phyloP scores from a whole-genome alignment of 2,888 invertebrate species.

The Calliopum simillimum region DNA sequence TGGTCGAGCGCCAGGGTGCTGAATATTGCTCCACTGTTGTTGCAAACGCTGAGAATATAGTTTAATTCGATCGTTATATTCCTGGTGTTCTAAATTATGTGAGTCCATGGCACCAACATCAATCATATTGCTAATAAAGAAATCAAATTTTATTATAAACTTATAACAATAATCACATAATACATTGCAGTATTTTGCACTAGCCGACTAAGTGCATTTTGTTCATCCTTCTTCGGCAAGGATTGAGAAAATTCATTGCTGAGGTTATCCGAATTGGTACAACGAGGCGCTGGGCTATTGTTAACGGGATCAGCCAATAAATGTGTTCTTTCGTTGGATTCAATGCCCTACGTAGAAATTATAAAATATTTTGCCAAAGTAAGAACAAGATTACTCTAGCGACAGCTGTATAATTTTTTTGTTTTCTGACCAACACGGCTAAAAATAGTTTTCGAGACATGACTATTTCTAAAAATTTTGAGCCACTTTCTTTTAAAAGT shows the following conservation, averaged over 20 bases:
- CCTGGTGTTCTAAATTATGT: constrained; percentile 88
- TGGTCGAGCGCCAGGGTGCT: constrained; percentile 57
- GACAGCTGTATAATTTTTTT: too few species aligned
- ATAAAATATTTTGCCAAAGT: too few species aligned
- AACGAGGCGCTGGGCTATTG: constrained; percentile 78
- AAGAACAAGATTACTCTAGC: neutral
- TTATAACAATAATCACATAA: constrained; percentile 45
- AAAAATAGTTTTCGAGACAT: too few species aligned
- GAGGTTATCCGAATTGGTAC: constrained; percentile 79
- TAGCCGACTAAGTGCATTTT: constrained; percentile 89
- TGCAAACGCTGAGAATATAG: constrained; percentile 74
- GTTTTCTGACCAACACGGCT: too few species aligned
- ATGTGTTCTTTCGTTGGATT: constrained; percentile 80
- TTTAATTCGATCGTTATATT: constrained; percentile 85
- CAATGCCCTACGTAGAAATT: constrained; percentile 57
- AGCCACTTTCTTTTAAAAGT: too few species aligned
- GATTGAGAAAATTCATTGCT: constrained; percentile 74
- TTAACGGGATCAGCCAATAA: constrained; percentile 82
- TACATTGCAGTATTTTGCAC: constrained; percentile 92
- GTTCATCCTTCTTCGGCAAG: constrained; percentile 86
- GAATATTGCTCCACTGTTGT: constrained; percentile 68
- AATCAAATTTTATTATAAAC: neutral
- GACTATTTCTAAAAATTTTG: too few species aligned
- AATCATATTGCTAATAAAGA: constrained; percentile 81
- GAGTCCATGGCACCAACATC: constrained; percentile 93